Evolutionary conservation across 2,113 vertebrate species (phyloP).

Genomic region (Dromiciops gliroides): DNA sequence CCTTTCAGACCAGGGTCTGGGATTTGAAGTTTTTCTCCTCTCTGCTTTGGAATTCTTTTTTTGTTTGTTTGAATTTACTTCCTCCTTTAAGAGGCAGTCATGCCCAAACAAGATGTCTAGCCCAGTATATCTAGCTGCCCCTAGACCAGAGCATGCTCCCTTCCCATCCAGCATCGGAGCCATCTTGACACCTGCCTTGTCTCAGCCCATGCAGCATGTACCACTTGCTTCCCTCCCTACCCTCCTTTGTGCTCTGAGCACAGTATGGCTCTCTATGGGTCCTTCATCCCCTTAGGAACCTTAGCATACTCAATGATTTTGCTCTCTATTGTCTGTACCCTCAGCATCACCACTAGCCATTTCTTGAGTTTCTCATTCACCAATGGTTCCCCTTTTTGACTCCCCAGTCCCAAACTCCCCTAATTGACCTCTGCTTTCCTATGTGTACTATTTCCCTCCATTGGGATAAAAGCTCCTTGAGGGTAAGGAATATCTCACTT

Average conservation of each 20-base stretch:
- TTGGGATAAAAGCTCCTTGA: background rate
- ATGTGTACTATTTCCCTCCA: background rate
- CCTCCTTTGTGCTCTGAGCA: background rate
- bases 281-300: conserved; percentile 61
- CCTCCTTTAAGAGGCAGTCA: background rate
- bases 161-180: background rate
- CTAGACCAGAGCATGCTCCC: background rate
- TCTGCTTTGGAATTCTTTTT: background rate
- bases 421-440: background rate
- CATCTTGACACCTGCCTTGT: background rate
- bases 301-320: conserved; percentile 53
- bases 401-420: background rate
- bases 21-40: background rate
- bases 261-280: background rate
- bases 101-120: background rate
- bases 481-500: background rate
- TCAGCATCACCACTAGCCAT: conserved; percentile 38
- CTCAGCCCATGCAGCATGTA: background rate
- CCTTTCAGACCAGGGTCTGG: background rate
- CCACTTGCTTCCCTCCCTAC: background rate
- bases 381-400: conserved; percentile 39
- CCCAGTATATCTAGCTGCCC: background rate
- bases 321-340: conserved; percentile 59
- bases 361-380: conserved; percentile 43
- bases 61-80: background rate